Conservation (phyloP, 1,140 invertebrate genomes). For the Meloidogyne floridensis region DNA sequence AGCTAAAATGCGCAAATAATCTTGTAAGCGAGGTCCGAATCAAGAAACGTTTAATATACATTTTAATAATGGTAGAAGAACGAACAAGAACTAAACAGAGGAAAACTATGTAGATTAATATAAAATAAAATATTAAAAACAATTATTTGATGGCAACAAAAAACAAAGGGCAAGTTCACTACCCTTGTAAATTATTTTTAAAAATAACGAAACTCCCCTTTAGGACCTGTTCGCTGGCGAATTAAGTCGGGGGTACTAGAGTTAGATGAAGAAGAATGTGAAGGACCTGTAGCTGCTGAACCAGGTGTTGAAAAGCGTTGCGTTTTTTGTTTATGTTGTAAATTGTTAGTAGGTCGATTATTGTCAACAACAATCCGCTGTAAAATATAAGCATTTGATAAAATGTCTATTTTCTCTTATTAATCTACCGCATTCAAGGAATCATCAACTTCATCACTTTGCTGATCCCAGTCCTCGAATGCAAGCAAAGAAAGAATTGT, state of each 20-base stretch:
- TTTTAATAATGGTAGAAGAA: neutral
- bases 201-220: constrained; percentile 93
- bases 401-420: too few species aligned
- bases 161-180: neutral
- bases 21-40: neutral
- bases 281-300: neutral
- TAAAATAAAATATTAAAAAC: neutral
- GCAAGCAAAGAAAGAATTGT: constrained; percentile 77
- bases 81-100: neutral
- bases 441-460: constrained; percentile 16
- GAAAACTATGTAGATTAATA: neutral
- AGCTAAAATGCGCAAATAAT: too few species aligned
- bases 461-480: neutral
- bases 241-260: constrained; percentile 63
- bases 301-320: constrained; percentile 15
- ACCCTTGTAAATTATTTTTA: constrained; percentile 66
- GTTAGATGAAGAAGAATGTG: constrained; percentile 17
- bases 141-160: neutral
- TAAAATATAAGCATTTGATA: neutral
- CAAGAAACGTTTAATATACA: neutral
- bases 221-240: constrained; percentile 80
- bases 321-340: neutral
- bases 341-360: neutral
- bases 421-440: neutral
- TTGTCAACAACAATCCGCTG: neutral